Percentiles rank a stretch among this genome's conserved stretches.
These are phyloP conservation scores for Drosophila nikananu DNA, from an alignment of 1,140 invertebrate genomes.

Conservation along the genomic window DNA sequence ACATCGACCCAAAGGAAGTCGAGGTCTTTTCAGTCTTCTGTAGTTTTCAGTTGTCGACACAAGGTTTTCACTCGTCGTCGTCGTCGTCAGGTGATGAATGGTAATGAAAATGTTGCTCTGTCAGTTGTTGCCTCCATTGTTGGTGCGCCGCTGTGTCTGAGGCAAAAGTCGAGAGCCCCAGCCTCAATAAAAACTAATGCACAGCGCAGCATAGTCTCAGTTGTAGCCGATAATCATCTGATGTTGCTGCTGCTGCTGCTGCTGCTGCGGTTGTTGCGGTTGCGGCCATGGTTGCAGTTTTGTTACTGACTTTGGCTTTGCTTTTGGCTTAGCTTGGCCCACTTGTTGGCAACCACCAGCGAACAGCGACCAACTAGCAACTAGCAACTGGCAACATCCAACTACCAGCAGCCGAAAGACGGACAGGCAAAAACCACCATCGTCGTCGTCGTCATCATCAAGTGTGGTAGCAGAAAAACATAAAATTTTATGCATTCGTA, in stretches of 20 bases:
- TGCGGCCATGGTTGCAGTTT: conserved; percentile 76
- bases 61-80: conserved; percentile 64
- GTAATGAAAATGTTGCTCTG: conserved; percentile 83
- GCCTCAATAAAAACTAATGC: conserved; percentile 82
- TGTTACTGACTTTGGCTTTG: conserved; percentile 39
- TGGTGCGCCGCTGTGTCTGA: conserved; percentile 73
- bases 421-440: conserved; percentile 36
- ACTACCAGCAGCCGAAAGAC: conserved; percentile 1
- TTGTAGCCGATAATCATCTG: conserved; percentile 55
- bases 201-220: conserved; percentile 59
- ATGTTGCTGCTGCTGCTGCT: conserved; percentile 54
- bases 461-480: conserved; percentile 79
- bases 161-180: conserved; percentile 51
- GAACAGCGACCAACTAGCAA: conserved; percentile 5
- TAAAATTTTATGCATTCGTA: conserved; percentile 84
- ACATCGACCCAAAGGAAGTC: conserved; percentile 80
- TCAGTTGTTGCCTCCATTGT: conserved; percentile 49
- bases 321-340: conserved; percentile 70
- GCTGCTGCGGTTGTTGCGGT: conserved; percentile 73
- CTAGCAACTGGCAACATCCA: background rate
- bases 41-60: conserved; percentile 58
- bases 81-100: conserved; percentile 79
- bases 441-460: conserved; percentile 57
- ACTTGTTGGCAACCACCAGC: conserved; percentile 73
- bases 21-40: conserved; percentile 64